Evolutionary conservation across 35 echinoderm and acorn worm genomes (phyloP).

Genomic region (Anneissia japonica): DNA sequence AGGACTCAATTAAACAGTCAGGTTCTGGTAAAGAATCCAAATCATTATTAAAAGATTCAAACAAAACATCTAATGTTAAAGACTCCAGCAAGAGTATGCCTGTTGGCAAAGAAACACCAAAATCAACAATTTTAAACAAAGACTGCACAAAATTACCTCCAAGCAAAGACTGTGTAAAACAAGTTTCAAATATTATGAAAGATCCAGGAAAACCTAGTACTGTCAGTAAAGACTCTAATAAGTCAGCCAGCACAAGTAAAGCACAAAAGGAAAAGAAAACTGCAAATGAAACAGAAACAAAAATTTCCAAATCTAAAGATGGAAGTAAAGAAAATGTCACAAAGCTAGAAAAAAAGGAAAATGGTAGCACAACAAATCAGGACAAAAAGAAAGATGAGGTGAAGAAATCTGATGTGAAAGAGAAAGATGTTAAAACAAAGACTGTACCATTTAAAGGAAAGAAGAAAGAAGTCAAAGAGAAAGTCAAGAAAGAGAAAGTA

Average conservation of each 20-base stretch:
- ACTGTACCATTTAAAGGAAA: neutral
- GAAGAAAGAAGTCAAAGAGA: neutral
- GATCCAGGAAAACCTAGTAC: neutral
- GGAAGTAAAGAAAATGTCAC: neutral
- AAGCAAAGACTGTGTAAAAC: neutral
- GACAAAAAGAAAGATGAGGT: neutral
- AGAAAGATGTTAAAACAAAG: neutral
- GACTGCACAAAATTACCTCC: neutral
- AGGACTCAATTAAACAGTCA: neutral
- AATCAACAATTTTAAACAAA: slow-evolving; percentile 26
- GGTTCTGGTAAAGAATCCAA: neutral
- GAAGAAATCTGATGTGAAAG: neutral
- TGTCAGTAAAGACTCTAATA: neutral
- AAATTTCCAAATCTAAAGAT: neutral
- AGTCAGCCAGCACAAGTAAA: neutral
- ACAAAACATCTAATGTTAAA: slow-evolving; percentile 22
- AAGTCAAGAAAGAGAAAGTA: neutral
- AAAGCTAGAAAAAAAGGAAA: neutral
- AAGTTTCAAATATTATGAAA: neutral
- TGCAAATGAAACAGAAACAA: neutral
- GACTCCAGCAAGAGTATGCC: neutral
- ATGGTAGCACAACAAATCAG: no score
- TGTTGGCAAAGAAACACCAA: slow-evolving; percentile 2
- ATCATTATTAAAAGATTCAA: slow-evolving; percentile 9
- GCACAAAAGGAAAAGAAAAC: slow-evolving; percentile 3